Evolutionary conservation across 37 sponge, comb jelly and placozoan genomes (phyloP).

Genomic region (Halichondria panicea): DNA sequence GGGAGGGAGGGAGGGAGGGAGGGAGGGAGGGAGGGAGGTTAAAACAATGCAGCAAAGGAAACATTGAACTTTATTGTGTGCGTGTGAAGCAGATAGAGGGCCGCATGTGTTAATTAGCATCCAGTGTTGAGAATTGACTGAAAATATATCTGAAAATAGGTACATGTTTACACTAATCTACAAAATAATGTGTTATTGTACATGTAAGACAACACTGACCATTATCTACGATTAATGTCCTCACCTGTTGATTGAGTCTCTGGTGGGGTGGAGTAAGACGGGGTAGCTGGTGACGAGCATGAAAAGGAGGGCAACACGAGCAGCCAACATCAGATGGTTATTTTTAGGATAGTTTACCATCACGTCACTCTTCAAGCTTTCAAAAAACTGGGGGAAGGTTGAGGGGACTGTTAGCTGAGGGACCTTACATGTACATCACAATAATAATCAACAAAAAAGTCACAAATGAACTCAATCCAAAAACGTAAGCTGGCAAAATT

Average conservation of each 20-base stretch:
- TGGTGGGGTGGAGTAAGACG: conserved; percentile 71
- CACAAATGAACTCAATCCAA: too few relatives aligned
- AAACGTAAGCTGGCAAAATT: too few relatives aligned
- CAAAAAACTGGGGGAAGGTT: conserved; percentile 39
- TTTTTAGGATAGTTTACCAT: conserved; percentile 42
- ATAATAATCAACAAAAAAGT: too few relatives aligned
- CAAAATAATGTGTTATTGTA: neutral
- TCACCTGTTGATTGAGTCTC: conserved; percentile 52
- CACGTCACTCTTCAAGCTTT: conserved; percentile 36
- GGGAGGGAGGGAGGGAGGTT: neutral
- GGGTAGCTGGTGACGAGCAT: conserved; percentile 70
- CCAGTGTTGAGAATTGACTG: too few relatives aligned
- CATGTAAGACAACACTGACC: neutral
- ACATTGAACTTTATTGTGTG: too few relatives aligned
- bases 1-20: neutral
- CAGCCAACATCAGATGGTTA: conserved; percentile 51
- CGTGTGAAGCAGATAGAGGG: too few relatives aligned
- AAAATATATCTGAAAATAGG: neutral
- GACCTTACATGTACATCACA: too few relatives aligned
- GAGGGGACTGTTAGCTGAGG: too few relatives aligned
- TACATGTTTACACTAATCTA: neutral
- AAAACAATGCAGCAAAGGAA: too few relatives aligned
- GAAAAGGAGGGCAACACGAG: conserved; percentile 59
- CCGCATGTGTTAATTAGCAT: too few relatives aligned
- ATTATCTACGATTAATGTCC: neutral